A percentile compares a stretch with the other conserved stretches of the same genome.
These are phyloP conservation scores for Poicephalus meyeri DNA, from an alignment of 2,113 vertebrate genomes.

Conservation along the genomic window DNA sequence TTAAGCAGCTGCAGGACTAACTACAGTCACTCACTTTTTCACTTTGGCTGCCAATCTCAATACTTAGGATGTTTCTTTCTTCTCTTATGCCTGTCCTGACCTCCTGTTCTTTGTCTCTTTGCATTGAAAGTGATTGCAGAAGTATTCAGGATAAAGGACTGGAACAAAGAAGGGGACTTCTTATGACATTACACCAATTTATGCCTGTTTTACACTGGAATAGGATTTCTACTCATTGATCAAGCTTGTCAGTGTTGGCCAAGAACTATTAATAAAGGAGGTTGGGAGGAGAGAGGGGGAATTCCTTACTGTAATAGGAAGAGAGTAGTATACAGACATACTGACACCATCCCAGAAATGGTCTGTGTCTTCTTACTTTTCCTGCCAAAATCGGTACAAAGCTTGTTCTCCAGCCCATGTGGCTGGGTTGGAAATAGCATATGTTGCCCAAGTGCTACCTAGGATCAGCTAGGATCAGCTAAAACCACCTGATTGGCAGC, in stretches of 20 bases:
- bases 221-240: neutral
- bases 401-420: neutral
- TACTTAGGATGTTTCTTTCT: neutral
- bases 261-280: neutral
- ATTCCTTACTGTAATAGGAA: neutral
- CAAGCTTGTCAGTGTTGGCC: neutral
- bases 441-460: neutral
- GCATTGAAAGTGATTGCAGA: neutral
- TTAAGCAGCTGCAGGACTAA: neutral
- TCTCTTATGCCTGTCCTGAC: neutral
- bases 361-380: neutral
- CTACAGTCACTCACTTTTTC: neutral
- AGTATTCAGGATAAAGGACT: neutral
- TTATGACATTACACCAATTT: neutral
- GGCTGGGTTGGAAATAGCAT: neutral
- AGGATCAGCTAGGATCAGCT: neutral
- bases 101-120: neutral
- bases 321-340: neutral
- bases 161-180: neutral
- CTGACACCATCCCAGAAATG: neutral
- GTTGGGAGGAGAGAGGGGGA: neutral
- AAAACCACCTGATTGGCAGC: neutral
- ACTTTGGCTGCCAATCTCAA: neutral
- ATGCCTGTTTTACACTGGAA: neutral
- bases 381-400: neutral